Base-by-base conservation (phyloP, 64 coral and sea anemone genomes). In the Platygyra sinensis region DNA sequence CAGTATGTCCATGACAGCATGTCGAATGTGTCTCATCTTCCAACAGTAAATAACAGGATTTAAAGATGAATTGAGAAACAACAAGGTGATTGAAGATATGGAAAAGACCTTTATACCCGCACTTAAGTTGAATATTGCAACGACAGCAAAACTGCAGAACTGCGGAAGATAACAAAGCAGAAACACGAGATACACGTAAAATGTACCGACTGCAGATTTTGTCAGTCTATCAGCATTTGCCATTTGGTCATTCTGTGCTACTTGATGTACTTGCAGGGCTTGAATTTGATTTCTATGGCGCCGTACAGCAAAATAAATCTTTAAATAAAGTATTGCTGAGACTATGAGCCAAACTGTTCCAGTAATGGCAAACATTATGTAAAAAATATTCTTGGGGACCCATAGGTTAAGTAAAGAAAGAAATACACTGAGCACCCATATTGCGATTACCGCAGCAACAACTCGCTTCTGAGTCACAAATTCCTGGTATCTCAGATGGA, bases 21-120 rank as follows among this genome's bases (percentile, higher is more conserved):
- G 65, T 69, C 65, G 65, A 29, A 69, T 11, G 65, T 69, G n/a
- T 27, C 25, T 69, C 25, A 69, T 69, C 65, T 69, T 69, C 65
- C 65, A 69, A 11, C 65, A 69, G 65, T 69, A 69, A 69, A 69
- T 69, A n/a, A 69, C 22, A 69, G 65, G 65, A n/a, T 25, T 69
- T 25, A 69, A 27, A 9, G 65, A 69, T 11, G 65, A 69, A 24
- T 69, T 69, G 0, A 69, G 65, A 25, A 69, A 69, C 10, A 69
- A 20, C 20, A 69, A 24, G 10, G 65, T 69, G 20, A 10, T 27
- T 69, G 65, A 69, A 69, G 2, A 69, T 8, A 69, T 27, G 24
- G 11, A 11, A 69, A 27, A 69, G 11, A 25, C 25, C 10, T 69
- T 69, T 10, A 27, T 5, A 27, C 22, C 65, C 7, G 22, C n/a